phyloP scores from a whole-genome alignment of 2,888 invertebrate genomes.

The Thecophora atra region DNA sequence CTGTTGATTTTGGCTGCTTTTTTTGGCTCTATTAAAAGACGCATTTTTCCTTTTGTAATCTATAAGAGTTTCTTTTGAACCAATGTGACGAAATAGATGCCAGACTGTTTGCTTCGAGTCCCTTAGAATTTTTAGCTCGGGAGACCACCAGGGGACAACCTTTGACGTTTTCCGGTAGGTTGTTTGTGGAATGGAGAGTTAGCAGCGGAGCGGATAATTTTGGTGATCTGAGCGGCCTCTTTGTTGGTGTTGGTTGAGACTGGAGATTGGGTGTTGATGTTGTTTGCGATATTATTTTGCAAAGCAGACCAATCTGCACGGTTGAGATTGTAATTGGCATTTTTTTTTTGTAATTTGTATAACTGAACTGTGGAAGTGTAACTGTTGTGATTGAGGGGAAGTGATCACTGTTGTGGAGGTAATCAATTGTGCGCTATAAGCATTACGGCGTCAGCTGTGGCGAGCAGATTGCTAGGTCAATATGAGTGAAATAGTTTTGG shows the following conservation, averaged over 20 bases:
- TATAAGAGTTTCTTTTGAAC: neutral
- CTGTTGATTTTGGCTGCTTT: too few relatives aligned
- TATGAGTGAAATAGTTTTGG: constrained; percentile 41
- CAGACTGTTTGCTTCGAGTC: neutral
- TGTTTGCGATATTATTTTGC: neutral
- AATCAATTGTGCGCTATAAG: constrained; percentile 4
- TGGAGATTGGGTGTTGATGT: neutral
- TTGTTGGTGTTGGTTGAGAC: neutral
- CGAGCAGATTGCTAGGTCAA: constrained; percentile 40
- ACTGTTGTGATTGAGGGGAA: constrained; percentile 30
- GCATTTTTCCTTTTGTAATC: too few relatives aligned
- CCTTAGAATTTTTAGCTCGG: neutral
- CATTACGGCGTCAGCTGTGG: neutral
- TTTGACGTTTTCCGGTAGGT: neutral
- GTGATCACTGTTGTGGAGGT: constrained; percentile 35
- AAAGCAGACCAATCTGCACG: neutral
- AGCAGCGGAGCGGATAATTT: too few relatives aligned
- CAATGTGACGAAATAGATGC: neutral
- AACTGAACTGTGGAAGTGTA: too few relatives aligned
- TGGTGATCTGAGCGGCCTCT: neutral
- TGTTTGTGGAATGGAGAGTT: neutral
- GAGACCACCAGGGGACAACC: neutral
- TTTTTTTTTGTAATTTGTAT: too few relatives aligned
- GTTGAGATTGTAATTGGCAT: neutral
- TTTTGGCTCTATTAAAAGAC: too few relatives aligned